These are phyloP conservation scores for Bombus affinis DNA, from an alignment of 1,140 invertebrate genomes.

Conservation along the genomic window DNA sequence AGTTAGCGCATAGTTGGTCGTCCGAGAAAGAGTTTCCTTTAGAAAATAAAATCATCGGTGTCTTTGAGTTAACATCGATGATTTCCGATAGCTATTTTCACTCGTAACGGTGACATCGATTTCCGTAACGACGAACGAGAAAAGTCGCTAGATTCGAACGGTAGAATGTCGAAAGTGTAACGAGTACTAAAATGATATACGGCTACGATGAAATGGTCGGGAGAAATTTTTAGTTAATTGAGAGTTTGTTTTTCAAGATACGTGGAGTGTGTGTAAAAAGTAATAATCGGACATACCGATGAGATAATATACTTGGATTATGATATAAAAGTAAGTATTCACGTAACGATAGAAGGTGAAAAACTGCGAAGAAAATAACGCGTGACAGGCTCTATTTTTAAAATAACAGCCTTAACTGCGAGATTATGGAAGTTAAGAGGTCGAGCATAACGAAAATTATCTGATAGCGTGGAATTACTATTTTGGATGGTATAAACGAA, in stretches of 20 bases:
- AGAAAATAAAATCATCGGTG: not conserved
- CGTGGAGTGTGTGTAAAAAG: too few relatives aligned
- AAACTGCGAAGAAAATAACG: not conserved
- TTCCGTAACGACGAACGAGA: too few relatives aligned
- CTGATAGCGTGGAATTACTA: constrained; percentile 26
- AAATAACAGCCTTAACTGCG: not conserved
- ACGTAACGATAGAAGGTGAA: not conserved
- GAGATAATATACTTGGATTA: not conserved
- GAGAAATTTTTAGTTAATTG: not conserved
- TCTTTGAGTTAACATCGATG: not conserved
- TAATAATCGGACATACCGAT: not conserved
- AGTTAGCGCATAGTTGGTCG: not conserved
- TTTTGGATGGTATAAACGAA: constrained; percentile 10
- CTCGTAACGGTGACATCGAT: too few relatives aligned
- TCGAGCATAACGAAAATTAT: constrained; percentile 13
- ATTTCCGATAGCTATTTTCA: not conserved
- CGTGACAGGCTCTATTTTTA: not conserved
- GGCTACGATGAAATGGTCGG: too few relatives aligned
- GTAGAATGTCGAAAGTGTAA: too few relatives aligned
- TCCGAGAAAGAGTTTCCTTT: not conserved
- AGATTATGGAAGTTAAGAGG: not conserved
- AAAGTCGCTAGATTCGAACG: not conserved
- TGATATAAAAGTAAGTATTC: not conserved
- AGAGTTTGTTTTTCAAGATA: too few relatives aligned
- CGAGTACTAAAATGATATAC: too few relatives aligned